Conservation (phyloP, 2,113 vertebrate species). For the Apteryx owenii region DNA sequence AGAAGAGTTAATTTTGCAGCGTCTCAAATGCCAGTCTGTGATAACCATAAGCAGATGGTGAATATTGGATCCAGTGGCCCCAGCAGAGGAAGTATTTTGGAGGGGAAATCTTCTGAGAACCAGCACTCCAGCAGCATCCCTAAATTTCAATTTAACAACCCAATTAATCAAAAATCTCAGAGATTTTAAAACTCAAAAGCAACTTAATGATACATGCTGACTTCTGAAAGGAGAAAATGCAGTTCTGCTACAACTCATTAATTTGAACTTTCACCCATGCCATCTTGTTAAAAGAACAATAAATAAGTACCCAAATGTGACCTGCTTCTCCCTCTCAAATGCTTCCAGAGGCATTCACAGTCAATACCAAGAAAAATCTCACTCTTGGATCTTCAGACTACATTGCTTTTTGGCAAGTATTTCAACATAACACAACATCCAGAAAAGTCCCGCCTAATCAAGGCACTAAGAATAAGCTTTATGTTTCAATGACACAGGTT, state of each 20-base stretch:
- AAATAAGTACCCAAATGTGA: not conserved
- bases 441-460: not conserved
- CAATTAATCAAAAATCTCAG: not conserved
- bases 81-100: not conserved
- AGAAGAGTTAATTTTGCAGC: not conserved
- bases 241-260: not conserved
- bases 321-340: not conserved
- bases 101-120: not conserved
- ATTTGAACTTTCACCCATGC: not conserved
- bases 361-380: not conserved
- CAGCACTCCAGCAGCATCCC: not conserved
- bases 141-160: not conserved
- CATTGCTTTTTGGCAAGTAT: not conserved
- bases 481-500: not conserved
- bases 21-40: not conserved
- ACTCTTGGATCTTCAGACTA: not conserved
- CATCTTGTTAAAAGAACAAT: not conserved
- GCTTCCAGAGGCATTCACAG: not conserved
- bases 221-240: not conserved
- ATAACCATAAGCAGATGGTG: not conserved
- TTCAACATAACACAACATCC: not conserved
- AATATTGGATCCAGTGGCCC: not conserved
- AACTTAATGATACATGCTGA: not conserved
- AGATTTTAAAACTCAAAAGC: not conserved
- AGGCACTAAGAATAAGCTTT: not conserved